Evolutionary conservation across 2,888 invertebrate species (phyloP).

Genomic region (Xestia xanthographa): DNA sequence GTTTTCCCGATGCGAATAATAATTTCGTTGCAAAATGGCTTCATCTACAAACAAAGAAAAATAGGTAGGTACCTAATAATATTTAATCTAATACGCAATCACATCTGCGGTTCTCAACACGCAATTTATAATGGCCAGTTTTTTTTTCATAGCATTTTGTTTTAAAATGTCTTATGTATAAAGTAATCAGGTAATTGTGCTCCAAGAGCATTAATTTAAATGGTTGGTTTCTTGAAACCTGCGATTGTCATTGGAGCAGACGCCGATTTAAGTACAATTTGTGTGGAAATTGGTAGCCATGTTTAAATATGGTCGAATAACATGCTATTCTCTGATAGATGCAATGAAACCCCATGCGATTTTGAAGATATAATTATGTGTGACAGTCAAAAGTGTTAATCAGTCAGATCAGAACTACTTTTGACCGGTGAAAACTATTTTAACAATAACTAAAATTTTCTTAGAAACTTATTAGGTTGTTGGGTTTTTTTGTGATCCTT

Average conservation of each 20-base stretch:
- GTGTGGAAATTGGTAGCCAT: too few relatives aligned
- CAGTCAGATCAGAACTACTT: too few relatives aligned
- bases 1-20: not conserved
- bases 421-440: too few relatives aligned
- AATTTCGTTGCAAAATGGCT: slow-evolving; percentile 42
- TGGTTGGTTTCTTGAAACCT: not conserved
- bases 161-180: slow-evolving; percentile 15
- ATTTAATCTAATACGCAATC: slow-evolving; percentile 40
- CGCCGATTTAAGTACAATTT: too few relatives aligned
- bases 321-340: too few relatives aligned
- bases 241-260: not conserved
- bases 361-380: too few relatives aligned
- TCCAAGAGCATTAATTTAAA: slow-evolving; percentile 21
- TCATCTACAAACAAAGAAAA: slow-evolving; percentile 50
- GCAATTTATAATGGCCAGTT: slow-evolving; percentile 26
- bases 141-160: slow-evolving; percentile 17
- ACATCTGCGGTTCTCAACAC: slow-evolving; percentile 37
- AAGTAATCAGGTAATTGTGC: slow-evolving; percentile 19
- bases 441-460: too few relatives aligned
- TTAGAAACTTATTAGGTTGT: too few relatives aligned
- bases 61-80: slow-evolving; percentile 46
- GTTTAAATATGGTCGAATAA: too few relatives aligned
- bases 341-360: too few relatives aligned
- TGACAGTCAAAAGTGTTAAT: too few relatives aligned
- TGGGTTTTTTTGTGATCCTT: too few relatives aligned